Conservation (phyloP, 2,797 vertebrate genomes). For the Neomorphus geoffroyi region DNA sequence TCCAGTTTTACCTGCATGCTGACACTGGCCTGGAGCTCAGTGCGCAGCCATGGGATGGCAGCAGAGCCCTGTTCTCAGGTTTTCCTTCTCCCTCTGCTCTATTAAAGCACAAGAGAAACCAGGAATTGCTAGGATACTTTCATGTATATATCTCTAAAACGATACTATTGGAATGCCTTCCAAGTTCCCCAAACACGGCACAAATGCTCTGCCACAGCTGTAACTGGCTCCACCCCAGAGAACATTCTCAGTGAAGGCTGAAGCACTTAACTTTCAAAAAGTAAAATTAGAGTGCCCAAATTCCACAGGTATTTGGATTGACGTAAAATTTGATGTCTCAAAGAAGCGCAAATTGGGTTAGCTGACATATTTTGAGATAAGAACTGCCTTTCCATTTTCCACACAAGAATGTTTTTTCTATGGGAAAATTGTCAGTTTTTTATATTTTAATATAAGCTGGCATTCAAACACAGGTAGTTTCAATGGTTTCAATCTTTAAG, state of each 20-base stretch:
- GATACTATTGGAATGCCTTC: not conserved
- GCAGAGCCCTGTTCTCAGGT: not conserved
- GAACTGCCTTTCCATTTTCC: not conserved
- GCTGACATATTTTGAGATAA: not conserved
- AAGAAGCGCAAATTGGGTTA: not conserved
- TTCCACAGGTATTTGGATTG: not conserved
- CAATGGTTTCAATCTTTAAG: not conserved
- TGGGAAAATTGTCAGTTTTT: not conserved
- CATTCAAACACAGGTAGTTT: not conserved
- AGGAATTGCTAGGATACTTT: not conserved
- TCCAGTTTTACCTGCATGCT: not conserved
- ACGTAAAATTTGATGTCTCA: not conserved
- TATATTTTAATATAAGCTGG: not conserved
- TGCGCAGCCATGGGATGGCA: not conserved
- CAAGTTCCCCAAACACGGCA: not conserved
- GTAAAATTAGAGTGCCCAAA: not conserved
- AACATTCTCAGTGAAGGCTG: not conserved
- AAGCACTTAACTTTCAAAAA: not conserved
- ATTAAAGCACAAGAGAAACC: not conserved
- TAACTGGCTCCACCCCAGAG: not conserved
- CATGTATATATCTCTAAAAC: not conserved
- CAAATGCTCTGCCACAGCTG: not conserved
- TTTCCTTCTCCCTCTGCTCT: not conserved
- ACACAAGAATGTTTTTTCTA: not conserved
- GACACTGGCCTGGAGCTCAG: rapidly evolving